Conservation (phyloP, 1,140 invertebrate genomes). For the Lepidurus apus region DNA sequence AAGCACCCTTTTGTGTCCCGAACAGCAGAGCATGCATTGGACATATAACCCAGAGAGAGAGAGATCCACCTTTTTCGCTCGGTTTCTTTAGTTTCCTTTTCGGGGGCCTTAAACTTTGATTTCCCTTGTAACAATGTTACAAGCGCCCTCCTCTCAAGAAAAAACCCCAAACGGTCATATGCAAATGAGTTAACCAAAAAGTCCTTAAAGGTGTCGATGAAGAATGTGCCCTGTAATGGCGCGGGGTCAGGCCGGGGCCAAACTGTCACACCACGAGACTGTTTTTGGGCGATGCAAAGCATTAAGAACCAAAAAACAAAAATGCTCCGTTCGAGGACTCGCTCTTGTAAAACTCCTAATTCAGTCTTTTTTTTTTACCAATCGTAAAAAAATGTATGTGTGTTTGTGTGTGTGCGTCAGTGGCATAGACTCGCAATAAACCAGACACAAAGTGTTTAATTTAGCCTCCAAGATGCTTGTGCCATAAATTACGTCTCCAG, state of each 20-base stretch:
- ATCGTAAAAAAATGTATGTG: background rate
- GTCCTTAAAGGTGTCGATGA: conserved; percentile 17
- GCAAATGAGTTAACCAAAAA: background rate
- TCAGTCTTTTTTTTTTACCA: background rate
- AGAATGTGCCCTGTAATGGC: conserved; percentile 8
- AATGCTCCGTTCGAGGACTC: background rate
- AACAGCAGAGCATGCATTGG: background rate
- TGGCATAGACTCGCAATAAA: background rate
- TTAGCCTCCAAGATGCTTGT: background rate
- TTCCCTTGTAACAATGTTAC: background rate
- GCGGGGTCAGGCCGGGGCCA: background rate
- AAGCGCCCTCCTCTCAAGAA: background rate
- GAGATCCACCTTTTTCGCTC: conserved; percentile 10
- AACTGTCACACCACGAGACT: conserved; percentile 10
- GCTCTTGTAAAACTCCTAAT: background rate
- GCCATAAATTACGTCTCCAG: background rate
- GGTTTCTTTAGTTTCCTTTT: background rate
- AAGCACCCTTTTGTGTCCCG: conserved; percentile 9
- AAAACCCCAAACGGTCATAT: background rate
- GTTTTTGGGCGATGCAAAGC: background rate
- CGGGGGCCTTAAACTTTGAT: background rate
- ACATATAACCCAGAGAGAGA: background rate
- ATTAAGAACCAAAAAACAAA: background rate
- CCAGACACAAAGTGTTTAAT: background rate
- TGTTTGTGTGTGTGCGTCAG: conserved; percentile 1